Evolutionary conservation across 2,888 invertebrate genomes (phyloP), one percentile per base, ranked within the genome.

Genomic region (Trichopoda pennipes): DNA sequence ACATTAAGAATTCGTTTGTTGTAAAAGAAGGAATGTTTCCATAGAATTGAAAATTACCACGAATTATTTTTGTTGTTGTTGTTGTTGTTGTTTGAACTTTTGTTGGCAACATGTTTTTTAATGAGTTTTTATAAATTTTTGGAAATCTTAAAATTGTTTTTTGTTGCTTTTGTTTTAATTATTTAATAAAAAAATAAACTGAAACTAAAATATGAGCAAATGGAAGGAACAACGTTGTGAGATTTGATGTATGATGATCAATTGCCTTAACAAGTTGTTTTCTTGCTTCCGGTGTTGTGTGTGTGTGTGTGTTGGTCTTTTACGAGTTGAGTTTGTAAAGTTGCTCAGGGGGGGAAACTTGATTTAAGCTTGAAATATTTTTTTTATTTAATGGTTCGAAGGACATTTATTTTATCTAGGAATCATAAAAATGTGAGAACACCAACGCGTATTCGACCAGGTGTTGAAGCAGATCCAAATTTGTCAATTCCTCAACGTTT

Each of bases 201-300:
- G 16, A 49, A 49, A 28, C 28, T 64, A 17, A 2, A 17, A n/a
- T 35, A 60, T 64, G 49, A 51, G 7, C 21, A 42, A 58, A 70
- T 35, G 56, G 35, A 17, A 49, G 17, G 7, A 49, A 49, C 7
- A 17, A 49, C 17, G 47, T 19, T 17, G 44, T 44, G 3, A 1
- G 44, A 44, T 16, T 21, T 68, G 42, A 58, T 51, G 66, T 47
- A 38, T 60, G 49, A 76, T 72, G 81, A 81, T 81, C 72, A 73
- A 77, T 77, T 81, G 68, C 72, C 56, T 76, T 44, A 73, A 76
- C 80, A 72, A 81, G 76, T 76, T 76, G 38, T 81, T 76, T 70
- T 76, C 55, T 58, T 81, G 80, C 63, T 81, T 77, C 81, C 81
- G 81, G 77, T 81, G 73, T 73, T 55, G 17, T 68, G 61, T 38